These are phyloP conservation scores for Microvelia longipes DNA, from an alignment of 1,140 invertebrate species.

Conservation along the genomic window DNA sequence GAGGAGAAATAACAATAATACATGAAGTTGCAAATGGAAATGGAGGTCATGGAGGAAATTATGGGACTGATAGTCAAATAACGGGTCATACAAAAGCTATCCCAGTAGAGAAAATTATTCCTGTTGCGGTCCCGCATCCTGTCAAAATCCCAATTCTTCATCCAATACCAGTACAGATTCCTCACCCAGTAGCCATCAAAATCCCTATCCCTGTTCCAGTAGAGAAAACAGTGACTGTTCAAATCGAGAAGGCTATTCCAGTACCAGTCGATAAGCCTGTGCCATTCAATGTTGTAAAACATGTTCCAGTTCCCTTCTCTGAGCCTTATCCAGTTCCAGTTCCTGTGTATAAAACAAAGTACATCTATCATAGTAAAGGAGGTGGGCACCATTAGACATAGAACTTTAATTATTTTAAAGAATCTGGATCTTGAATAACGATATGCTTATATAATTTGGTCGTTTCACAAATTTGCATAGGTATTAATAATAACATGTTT, in stretches of 20 bases:
- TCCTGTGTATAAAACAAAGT: constrained; percentile 21
- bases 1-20: not conserved
- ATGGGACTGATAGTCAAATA: constrained; percentile 7
- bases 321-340: constrained; percentile 21
- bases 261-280: constrained; percentile 22
- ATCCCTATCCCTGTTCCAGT: constrained; percentile 17
- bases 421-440: too few species aligned
- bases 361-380: constrained; percentile 17
- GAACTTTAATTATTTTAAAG: too few species aligned
- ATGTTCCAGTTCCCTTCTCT: constrained; percentile 20
- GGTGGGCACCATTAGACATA: not conserved
- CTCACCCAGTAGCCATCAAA: constrained; percentile 14
- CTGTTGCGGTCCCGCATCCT: constrained; percentile 15
- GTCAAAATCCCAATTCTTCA: constrained; percentile 15
- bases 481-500: too few species aligned
- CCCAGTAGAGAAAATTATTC: constrained; percentile 16
- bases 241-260: constrained; percentile 22
- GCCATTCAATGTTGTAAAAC: constrained; percentile 21
- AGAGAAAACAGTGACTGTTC: constrained; percentile 18
- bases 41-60: not conserved
- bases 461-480: too few species aligned
- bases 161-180: constrained; percentile 18
- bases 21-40: constrained; percentile 9
- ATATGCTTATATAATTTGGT: too few species aligned
- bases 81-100: not conserved